Conservation (phyloP, 2,113 vertebrate species). For the Actinemys pallida region DNA sequence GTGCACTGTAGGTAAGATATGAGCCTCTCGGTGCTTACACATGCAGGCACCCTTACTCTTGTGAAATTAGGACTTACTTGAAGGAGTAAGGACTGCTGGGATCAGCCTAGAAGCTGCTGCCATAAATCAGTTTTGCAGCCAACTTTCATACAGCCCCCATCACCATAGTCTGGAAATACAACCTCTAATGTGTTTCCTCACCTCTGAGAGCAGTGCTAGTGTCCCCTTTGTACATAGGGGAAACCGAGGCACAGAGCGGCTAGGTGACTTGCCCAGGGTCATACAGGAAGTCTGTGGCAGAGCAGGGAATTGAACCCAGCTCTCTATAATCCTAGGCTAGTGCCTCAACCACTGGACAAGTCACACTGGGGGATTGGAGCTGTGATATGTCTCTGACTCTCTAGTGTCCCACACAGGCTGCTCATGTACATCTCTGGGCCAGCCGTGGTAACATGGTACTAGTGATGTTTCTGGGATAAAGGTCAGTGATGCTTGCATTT, state of each 20-base stretch:
- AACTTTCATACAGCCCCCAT: neutral
- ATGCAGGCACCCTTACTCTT: neutral
- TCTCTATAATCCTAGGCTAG: neutral
- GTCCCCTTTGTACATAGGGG: neutral
- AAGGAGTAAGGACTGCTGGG: neutral
- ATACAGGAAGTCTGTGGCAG: neutral
- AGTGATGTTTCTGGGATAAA: neutral
- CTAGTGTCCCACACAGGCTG: accelerated
- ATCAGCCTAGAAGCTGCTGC: neutral
- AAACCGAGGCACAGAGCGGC: neutral
- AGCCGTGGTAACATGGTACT: neutral
- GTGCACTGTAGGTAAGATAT: neutral
- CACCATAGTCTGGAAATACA: neutral
- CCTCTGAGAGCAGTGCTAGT: neutral
- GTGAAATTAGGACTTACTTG: neutral
- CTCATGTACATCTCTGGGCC: neutral
- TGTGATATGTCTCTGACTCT: neutral
- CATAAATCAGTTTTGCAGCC: neutral
- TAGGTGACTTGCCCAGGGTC: accelerated
- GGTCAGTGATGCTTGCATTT: neutral
- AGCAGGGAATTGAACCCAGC: neutral
- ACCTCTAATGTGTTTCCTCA: neutral
- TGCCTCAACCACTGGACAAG: neutral
- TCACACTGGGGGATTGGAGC: neutral
- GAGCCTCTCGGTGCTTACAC: too few relatives aligned